phyloP scores from a whole-genome alignment of 2,888 invertebrate genomes.

The Sinotaia quadrata region DNA sequence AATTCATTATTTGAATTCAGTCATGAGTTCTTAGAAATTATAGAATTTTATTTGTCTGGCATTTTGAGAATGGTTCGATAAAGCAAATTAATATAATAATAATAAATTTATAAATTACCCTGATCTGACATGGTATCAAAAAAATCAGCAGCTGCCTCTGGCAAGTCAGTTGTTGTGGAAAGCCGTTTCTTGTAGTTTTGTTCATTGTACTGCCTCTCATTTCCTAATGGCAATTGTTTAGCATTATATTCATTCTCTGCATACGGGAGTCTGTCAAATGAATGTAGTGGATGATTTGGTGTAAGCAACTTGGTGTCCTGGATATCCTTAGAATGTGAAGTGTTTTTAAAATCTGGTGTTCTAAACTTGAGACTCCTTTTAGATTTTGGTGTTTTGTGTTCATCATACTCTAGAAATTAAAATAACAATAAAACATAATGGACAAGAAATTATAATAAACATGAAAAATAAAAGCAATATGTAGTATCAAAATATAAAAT shows the following conservation, averaged over 20 bases:
- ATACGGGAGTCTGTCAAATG: too few species aligned
- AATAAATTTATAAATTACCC: constrained; percentile 8
- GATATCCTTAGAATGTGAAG: constrained; percentile 20
- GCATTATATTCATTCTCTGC: too few species aligned
- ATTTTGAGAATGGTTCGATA: too few species aligned
- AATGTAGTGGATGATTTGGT: constrained; percentile 25
- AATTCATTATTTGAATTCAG: too few species aligned
- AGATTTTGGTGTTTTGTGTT: constrained; percentile 43
- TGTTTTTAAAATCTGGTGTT: constrained; percentile 33
- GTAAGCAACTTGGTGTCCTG: constrained; percentile 36
- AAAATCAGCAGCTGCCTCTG: constrained; percentile 21
- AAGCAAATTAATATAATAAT: too few species aligned
- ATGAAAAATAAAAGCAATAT: background rate
- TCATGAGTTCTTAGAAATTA: too few species aligned
- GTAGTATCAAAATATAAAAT: too few species aligned
- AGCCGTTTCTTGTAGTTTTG: constrained; percentile 30
- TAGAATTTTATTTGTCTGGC: too few species aligned
- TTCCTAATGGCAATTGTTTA: too few species aligned
- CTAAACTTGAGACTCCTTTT: constrained; percentile 25
- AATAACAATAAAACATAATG: background rate
- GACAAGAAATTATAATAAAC: background rate
- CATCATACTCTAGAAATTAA: constrained; percentile 10
- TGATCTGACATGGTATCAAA: constrained; percentile 19
- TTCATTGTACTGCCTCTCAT: too few species aligned
- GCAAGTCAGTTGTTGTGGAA: background rate